These are phyloP conservation scores for Agrotis clavis DNA, from an alignment of 2,888 invertebrate genomes.

Conservation along the genomic window DNA sequence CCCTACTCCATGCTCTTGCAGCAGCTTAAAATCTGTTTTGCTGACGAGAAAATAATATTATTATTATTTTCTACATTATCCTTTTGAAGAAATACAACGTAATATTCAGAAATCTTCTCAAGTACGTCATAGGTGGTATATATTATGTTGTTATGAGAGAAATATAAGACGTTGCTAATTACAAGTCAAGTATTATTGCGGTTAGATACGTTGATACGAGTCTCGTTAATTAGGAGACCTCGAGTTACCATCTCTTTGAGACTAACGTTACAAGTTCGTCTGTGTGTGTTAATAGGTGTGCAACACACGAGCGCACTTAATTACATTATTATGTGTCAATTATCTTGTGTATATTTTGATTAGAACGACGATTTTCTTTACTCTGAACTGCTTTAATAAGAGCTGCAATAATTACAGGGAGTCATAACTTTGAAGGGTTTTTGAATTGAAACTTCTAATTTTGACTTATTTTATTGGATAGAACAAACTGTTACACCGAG, in stretches of 20 bases:
- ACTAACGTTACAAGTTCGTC: conserved; percentile 31
- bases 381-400: neutral
- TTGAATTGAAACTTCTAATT: neutral
- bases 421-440: neutral
- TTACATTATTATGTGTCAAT: conserved; percentile 28
- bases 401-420: neutral
- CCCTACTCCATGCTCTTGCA: conserved; percentile 18
- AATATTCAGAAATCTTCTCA: conserved; percentile 22
- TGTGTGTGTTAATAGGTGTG: conserved; percentile 33
- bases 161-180: conserved; percentile 61
- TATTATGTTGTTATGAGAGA: conserved; percentile 36
- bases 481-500: too few species aligned
- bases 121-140: conserved; percentile 23
- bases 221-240: conserved; percentile 60
- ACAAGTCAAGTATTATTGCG: conserved; percentile 62
- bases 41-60: neutral
- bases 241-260: conserved; percentile 60
- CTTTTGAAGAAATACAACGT: conserved; percentile 16
- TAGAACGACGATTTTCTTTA: conserved; percentile 21
- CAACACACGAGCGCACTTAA: conserved; percentile 31
- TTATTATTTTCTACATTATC: conserved; percentile 25
- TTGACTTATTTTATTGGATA: neutral
- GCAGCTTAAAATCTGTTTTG: conserved; percentile 29
- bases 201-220: conserved; percentile 57
- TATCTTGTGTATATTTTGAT: conserved; percentile 12